Conservation (phyloP, 2,113 vertebrate species). For the Corapipo altera region DNA sequence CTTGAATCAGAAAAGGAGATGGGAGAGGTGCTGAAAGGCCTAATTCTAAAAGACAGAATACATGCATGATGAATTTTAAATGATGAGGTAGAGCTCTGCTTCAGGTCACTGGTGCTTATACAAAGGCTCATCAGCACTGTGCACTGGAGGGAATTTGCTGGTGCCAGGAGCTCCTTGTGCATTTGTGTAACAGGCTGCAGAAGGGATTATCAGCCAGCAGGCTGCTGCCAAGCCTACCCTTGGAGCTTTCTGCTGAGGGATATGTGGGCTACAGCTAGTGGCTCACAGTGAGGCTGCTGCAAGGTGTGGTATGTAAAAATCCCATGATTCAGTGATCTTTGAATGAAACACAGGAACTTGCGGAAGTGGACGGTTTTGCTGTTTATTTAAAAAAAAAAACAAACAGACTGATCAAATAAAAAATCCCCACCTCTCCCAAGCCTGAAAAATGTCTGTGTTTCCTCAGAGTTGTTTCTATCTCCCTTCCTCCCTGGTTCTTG, state of each 20-base stretch:
- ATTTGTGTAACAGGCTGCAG: not conserved
- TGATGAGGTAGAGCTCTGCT: not conserved
- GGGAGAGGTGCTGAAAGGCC: not conserved
- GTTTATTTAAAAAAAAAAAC: not conserved
- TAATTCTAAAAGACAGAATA: not conserved
- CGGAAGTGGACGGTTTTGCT: not conserved
- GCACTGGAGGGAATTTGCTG: not conserved
- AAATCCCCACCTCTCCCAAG: not conserved
- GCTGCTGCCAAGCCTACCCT: not conserved
- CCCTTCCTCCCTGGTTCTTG: not conserved
- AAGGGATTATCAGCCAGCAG: not conserved
- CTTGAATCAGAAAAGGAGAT: not conserved
- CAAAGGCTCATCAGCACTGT: not conserved
- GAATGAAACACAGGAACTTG: not conserved
- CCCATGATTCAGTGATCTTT: rapidly evolving
- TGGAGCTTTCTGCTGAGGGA: not conserved
- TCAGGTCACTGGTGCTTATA: not conserved
- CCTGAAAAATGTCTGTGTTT: not conserved
- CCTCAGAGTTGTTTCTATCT: not conserved
- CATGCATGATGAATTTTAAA: not conserved
- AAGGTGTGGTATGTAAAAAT: not conserved
- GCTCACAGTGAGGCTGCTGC: not conserved
- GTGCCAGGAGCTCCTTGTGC: not conserved
- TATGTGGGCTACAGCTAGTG: not conserved
- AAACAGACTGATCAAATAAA: not conserved